Base-by-base conservation (phyloP, 2,888 invertebrate genomes). In the Calameuta pallipes region DNA sequence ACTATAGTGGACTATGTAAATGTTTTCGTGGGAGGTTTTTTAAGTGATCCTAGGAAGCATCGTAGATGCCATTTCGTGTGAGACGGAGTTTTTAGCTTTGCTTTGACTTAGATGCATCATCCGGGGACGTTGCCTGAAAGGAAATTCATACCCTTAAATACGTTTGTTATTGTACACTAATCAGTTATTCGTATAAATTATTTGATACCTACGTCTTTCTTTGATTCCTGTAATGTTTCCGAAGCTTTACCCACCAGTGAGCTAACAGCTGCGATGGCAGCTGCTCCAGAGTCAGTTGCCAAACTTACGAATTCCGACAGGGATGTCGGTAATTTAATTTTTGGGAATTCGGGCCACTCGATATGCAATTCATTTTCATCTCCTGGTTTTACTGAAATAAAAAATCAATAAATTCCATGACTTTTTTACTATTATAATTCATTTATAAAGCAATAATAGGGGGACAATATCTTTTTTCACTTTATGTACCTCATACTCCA, bases 361-460 rank as follows among this genome's bases (percentile, higher is more conserved):
- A 88, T 82, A 80, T 88, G 85, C 77, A 85, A 68, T 77, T 88
- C 86, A 80, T 88, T 87, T 12, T 79, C 94, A 86, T 95, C 95
- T 77, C 94, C 95, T 56, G 95, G 95, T 92, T 95, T 95, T 83
- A 95, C 95, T 95, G 91, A 82, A 92, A 90, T 82, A 76, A 80
- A 71, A 11, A 31, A 31, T 30, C 31, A 23, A 71, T 6, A 30
- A 71, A 12, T 71, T 31, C 31, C 31, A 30, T 71, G 9, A 12
- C 11, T 15, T 23, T 23, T 11, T 33, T 12, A 33, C 12, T 71
- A 12, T 34, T 71, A 2, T 9, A 23, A 23, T 56, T 23, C 9
- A 23, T 23, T 56, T 9, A 9, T 9, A 56, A 56, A 23, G 23
- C 56, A 56, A 56, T 23, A 23, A 23, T 23, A 13, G 30, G 71